phyloP scores from a whole-genome alignment of 2,113 vertebrate genomes.

The Scalopus aquaticus region DNA sequence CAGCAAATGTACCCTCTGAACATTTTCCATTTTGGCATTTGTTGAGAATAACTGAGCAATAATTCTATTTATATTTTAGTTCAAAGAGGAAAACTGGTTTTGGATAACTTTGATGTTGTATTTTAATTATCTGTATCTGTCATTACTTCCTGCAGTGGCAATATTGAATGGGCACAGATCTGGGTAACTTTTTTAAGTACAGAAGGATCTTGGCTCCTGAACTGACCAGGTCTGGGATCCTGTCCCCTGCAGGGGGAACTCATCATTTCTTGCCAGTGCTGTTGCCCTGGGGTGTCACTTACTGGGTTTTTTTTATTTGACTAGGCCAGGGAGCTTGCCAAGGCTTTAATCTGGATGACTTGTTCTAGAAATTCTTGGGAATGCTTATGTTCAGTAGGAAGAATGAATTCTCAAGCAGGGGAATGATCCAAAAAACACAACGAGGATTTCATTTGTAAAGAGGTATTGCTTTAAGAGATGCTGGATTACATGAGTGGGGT shows the following conservation, averaged over 20 bases:
- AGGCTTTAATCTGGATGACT: not conserved
- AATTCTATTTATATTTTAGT: not conserved
- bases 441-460: conserved; percentile 37
- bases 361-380: not conserved
- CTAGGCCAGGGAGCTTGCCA: not conserved
- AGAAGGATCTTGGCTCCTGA: not conserved
- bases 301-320: not conserved
- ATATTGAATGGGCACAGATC: not conserved
- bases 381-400: not conserved
- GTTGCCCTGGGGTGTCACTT: not conserved
- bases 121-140: not conserved
- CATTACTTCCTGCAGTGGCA: not conserved
- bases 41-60: conserved; percentile 1
- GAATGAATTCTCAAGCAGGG: not conserved
- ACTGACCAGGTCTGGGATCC: not conserved
- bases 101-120: not conserved
- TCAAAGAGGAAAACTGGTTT: not conserved
- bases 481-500: not conserved
- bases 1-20: not conserved
- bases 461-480: not conserved
- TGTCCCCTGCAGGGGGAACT: not conserved
- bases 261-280: not conserved
- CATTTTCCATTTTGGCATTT: conserved; percentile 20
- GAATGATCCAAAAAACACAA: not conserved
- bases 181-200: not conserved